Percentiles rank a stretch among this genome's conserved stretches.
Evolutionary conservation across 1,140 invertebrate species (phyloP).

Genomic region (Matsumurasca onukii): DNA sequence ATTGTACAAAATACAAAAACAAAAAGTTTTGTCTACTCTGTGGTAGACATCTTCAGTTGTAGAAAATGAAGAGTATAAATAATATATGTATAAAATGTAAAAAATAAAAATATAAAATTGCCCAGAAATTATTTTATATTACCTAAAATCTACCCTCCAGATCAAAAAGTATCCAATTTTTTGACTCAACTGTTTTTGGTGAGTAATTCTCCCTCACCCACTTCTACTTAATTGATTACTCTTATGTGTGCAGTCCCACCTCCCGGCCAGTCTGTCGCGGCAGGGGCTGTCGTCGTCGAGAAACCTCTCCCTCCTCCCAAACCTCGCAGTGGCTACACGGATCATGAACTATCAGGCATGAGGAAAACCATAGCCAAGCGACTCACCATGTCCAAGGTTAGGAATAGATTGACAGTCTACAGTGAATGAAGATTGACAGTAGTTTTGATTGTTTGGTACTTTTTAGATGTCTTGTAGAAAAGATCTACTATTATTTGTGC

Average conservation of each 20-base stretch:
- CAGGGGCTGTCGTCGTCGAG: slow-evolving; percentile 43
- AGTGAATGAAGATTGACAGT: too few relatives aligned
- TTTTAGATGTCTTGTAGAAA: too few relatives aligned
- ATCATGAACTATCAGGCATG: slow-evolving; percentile 76
- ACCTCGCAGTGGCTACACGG: slow-evolving; percentile 52
- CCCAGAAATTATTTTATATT: too few relatives aligned
- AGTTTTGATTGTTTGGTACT: too few relatives aligned
- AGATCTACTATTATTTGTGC: too few relatives aligned
- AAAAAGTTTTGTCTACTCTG: too few relatives aligned
- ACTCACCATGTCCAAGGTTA: slow-evolving; percentile 79
- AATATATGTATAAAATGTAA: too few relatives aligned
- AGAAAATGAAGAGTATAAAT: too few relatives aligned
- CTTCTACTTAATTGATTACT: neutral
- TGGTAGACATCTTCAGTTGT: too few relatives aligned
- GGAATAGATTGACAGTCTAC: too few relatives aligned
- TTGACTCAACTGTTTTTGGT: neutral
- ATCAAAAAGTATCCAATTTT: neutral
- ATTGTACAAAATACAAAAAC: too few relatives aligned
- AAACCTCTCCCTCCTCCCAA: slow-evolving; percentile 44
- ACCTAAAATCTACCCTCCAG: too few relatives aligned
- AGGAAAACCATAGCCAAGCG: slow-evolving; percentile 79
- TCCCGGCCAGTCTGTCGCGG: slow-evolving; percentile 48
- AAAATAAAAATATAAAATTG: neutral
- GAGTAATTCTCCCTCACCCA: neutral
- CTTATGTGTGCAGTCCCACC: slow-evolving; percentile 47